phyloP scores from a whole-genome alignment of 2,888 invertebrate species.

The Polydrusus tereticollis region DNA sequence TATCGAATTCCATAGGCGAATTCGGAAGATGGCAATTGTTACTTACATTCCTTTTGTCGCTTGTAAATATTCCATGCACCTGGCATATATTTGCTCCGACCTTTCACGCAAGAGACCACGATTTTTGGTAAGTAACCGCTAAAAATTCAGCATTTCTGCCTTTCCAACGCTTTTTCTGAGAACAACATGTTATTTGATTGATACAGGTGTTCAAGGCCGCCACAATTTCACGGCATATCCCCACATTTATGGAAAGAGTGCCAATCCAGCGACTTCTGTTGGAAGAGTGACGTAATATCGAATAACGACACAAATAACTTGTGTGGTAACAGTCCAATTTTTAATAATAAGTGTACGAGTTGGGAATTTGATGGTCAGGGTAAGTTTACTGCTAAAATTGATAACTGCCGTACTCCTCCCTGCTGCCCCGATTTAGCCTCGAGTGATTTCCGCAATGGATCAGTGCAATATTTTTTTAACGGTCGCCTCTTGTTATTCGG shows the following conservation, averaged over 20 bases:
- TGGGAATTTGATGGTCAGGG: slow-evolving; percentile 65
- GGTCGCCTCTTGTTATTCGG: background rate
- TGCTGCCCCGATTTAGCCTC: too few species aligned
- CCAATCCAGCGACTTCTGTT: slow-evolving; percentile 71
- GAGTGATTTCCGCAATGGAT: too few species aligned
- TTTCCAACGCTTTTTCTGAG: too few species aligned
- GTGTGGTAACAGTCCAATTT: slow-evolving; percentile 47
- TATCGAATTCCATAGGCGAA: slow-evolving; percentile 78
- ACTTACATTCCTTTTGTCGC: slow-evolving; percentile 79
- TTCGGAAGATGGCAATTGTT: slow-evolving; percentile 84
- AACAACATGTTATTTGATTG: too few species aligned
- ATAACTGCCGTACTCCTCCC: too few species aligned
- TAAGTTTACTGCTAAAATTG: too few species aligned
- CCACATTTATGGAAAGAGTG: slow-evolving; percentile 75
- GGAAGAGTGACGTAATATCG: slow-evolving; percentile 67
- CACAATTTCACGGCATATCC: slow-evolving; percentile 70
- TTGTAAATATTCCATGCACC: slow-evolving; percentile 85
- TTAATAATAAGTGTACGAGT: slow-evolving; percentile 56
- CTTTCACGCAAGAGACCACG: slow-evolving; percentile 77
- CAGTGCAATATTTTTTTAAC: background rate
- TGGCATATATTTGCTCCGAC: slow-evolving; percentile 85
- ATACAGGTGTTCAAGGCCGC: slow-evolving; percentile 70
- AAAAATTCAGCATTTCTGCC: too few species aligned
- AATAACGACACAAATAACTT: slow-evolving; percentile 17
- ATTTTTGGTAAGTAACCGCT: slow-evolving; percentile 75